Evolutionary conservation across 1,140 invertebrate genomes (phyloP), one percentile per base, ranked within the genome.

Genomic region (Trialeurodes vaporariorum): DNA sequence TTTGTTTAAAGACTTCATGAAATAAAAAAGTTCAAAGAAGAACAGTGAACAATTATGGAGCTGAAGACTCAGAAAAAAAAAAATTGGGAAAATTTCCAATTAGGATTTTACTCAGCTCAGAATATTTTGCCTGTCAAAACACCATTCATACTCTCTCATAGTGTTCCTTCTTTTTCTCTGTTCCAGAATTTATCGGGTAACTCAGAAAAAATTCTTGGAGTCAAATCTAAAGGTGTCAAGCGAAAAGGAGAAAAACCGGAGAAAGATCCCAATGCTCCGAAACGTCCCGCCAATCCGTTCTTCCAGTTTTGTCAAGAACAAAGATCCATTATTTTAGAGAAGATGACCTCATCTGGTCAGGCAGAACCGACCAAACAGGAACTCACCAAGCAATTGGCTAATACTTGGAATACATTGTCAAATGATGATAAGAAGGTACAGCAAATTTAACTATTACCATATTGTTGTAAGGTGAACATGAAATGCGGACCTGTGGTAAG

Each of bases 251-350:
- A 75, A 12, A 83, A 82, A 73, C 73, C 73, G n/a, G 83, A 84
- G 75, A 81, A 79, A 73, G 88, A 90, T 81, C 87, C 87, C 1
- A 89, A 88, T 79, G 87, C 87, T 40, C 87, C 89, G 2, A 91
- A 91, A 73, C 82, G 88, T 70, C 87, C 87, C 0, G 87, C 86
- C 40, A 90, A 90, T 83, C 87, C 88, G 64, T 90, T 90, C 76
- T 89, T 90, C 71, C 87, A 89, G 78, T 90, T 89, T 77, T 89
- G 87, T 72, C 87, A 90, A 78, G 87, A 90, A 73, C 87, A 90
- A 76, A 80, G 87, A 70, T 86, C 80, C 40, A 77, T 87, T 26
- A 81, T 89, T n/a, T 84, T 88, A 25, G 87, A 73, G 76, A 84
- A 72, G 74, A 76, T 73, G 59, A 71, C 79, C 61, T 78, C 75